Base-by-base conservation (phyloP, 2,888 invertebrate genomes). In the Gandaritis pyraliata region DNA sequence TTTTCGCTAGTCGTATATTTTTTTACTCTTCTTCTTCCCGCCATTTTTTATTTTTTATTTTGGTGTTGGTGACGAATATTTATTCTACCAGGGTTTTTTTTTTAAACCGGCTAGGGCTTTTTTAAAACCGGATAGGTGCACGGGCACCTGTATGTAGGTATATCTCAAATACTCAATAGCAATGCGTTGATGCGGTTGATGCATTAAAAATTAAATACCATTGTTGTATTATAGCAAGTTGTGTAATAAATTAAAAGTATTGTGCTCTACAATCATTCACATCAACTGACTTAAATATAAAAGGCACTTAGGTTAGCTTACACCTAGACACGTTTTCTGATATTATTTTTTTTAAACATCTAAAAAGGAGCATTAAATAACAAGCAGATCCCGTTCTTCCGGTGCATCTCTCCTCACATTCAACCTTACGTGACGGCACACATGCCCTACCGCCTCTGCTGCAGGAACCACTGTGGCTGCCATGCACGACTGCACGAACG, bases 401-500 rank as follows among this genome's bases (percentile, higher is more conserved):
- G 92, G 88, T 1, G 93, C 94, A 41, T 94, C 94, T 39, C 88
- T 89, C 53, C 94, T 93, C 68, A 90, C 87, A 69, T 93, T 92
- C 41, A 95, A 80, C 43, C 94, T 92, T 59, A 95, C 88, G 71
- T 94, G 93, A 12, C 94, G 88, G 75, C 94, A 95, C 57, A 94
- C 73, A 68, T 94, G 93, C 2, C 95, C 95, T 36, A 94, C 72
- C 0, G 94, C 93, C 57, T 94, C 94, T 63, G 93, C 93, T 33
- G 93, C 77, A 0, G 96, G 95, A 7, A 94, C 94, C n/a, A 95
- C 87, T 1, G 94, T 85, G 2, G 95, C 95, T 1, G 94, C 93
- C 74, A 94, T 90, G 71, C 93, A 92, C 0, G 94, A 87, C 49
- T 90, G 86, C 58, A 94, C 85, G 77, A 94, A 93, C 5, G 93